Conservation (phyloP, 2,888 invertebrate species). For the Aporophyla lueneburgensis region DNA sequence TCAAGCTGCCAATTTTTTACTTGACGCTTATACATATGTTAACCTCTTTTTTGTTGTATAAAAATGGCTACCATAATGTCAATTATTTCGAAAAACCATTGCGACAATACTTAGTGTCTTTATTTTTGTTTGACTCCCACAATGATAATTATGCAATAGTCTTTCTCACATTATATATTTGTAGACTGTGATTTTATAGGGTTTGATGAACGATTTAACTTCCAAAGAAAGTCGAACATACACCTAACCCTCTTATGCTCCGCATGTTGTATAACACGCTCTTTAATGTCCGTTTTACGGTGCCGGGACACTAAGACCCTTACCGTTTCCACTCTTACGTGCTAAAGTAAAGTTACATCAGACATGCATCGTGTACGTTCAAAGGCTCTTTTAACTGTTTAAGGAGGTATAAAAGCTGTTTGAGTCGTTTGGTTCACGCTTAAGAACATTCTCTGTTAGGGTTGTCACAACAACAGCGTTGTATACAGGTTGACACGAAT, state of each 20-base stretch:
- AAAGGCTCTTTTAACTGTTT: constrained; percentile 10
- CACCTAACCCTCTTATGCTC: background rate
- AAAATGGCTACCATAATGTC: too few relatives aligned
- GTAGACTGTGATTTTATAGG: background rate
- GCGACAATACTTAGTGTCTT: background rate
- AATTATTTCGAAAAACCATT: background rate
- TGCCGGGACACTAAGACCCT: constrained; percentile 25
- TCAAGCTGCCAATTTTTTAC: too few relatives aligned
- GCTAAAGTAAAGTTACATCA: constrained; percentile 23
- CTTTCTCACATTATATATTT: too few relatives aligned
- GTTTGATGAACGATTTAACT: constrained; percentile 6
- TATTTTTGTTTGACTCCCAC: background rate
- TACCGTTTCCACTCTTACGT: constrained; percentile 25
- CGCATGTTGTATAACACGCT: constrained; percentile 9
- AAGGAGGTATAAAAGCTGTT: constrained; percentile 18
- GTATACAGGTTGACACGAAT: background rate
- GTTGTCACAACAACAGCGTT: too few relatives aligned
- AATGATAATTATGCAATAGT: too few relatives aligned
- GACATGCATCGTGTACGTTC: constrained; percentile 27
- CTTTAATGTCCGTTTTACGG: constrained; percentile 26
- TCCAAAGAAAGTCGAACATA: constrained; percentile 15
- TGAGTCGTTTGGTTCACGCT: background rate
- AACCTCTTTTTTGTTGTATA: too few relatives aligned
- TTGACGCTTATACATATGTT: too few relatives aligned
- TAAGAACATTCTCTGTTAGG: background rate